Evolutionary conservation across 2,113 vertebrate genomes (phyloP), one percentile per base, ranked within the genome.

Genomic region (Trichomycterus rosablanca): DNA sequence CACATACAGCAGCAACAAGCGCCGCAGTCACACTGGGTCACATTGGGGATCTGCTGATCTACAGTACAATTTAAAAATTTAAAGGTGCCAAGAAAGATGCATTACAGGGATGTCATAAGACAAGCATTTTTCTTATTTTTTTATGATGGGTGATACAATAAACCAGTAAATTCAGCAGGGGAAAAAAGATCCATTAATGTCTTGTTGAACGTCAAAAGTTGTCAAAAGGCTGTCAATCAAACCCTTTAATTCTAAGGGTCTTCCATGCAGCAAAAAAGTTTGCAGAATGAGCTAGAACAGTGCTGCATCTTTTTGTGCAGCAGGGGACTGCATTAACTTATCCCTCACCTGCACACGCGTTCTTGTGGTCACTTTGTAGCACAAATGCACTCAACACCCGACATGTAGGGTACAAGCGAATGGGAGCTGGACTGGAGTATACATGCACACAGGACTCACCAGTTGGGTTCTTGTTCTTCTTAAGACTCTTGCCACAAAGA

Each of bases 401-500:
- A 32, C 9, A 34, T 4, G 26, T 7, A 30, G 3, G 3, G 37
- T 4, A 37, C 34, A 37, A 3, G 6, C 5, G 4, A 12, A 8
- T 5, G 16, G 34, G 54, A n/a, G n/a, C n/a, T n/a, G n/a, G n/a
- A n/a, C n/a, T n/a, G n/a, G n/a, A n/a, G n/a, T n/a, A n/a, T n/a
- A n/a, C 28, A 18, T 11, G 37, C 16, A 30, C 24, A 39, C 3
- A 32, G n/a, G 15, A 81, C 95, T 98, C 95, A 98, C 95, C 95
- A 95, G 91, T 95, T 93, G 92, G 91, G 84, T 93, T 98, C 94
- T 98, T 97, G 94, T 90, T 97, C 93, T 96, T 97, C 93, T 98
- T 97, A 89, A 99, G 94, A 97, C 94, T 98, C 96, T 97, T 98
- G 91, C 96, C 96, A 99, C 96, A 99, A 98, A 99, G 96, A 99